Evolutionary conservation across 2,113 vertebrate species (phyloP).

Genomic region (Rhegmatorhina hoffmannsi): DNA sequence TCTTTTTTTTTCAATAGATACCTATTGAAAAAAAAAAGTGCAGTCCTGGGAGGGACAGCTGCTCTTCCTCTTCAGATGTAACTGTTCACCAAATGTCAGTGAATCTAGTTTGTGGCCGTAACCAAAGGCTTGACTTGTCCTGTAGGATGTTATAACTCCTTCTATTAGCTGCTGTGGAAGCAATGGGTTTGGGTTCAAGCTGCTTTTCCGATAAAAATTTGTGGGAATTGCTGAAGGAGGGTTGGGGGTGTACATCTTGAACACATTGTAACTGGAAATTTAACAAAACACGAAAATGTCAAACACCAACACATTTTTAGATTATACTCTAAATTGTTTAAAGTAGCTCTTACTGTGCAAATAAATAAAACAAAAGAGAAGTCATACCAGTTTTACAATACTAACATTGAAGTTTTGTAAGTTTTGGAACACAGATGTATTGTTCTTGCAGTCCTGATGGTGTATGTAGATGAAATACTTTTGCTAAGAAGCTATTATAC

Average conservation of each 20-base stretch:
- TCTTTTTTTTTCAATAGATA: neutral
- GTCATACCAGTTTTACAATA: neutral
- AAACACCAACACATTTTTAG: neutral
- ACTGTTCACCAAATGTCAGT: neutral
- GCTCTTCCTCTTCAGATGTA: neutral
- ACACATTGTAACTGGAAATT: neutral
- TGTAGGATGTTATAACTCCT: neutral
- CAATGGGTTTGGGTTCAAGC: neutral
- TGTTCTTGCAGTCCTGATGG: neutral
- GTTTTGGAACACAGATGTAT: neutral
- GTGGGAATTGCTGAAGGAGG: neutral
- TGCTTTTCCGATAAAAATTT: neutral
- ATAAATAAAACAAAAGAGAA: neutral
- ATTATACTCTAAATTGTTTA: neutral
- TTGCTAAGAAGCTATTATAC: neutral
- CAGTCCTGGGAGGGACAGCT: neutral
- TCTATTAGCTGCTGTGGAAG: neutral
- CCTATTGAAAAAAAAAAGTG: neutral
- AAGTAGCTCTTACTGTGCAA: neutral
- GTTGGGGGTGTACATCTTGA: fast-evolving
- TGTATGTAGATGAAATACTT: neutral
- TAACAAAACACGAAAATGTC: neutral
- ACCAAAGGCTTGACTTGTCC: neutral
- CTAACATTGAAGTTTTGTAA: neutral
- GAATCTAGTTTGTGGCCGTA: neutral